Conservation (phyloP, 1,140 invertebrate genomes). For the Mya arenaria region DNA sequence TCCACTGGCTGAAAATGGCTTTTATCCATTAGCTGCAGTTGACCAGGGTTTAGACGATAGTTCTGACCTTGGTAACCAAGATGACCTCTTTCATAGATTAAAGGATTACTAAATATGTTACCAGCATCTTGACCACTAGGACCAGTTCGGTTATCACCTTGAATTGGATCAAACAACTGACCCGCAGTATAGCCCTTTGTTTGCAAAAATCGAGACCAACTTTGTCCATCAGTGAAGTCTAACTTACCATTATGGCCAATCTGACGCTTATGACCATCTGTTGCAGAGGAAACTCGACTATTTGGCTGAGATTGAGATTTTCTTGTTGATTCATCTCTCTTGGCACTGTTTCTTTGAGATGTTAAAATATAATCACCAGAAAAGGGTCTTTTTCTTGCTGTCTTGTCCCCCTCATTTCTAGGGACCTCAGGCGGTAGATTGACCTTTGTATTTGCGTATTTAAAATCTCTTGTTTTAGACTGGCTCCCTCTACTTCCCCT, state of each 20-base stretch:
- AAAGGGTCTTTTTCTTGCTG: slow-evolving; percentile 29
- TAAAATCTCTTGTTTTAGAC: slow-evolving; percentile 29
- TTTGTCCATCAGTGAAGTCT: slow-evolving; percentile 30
- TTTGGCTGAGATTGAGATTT: slow-evolving; percentile 48
- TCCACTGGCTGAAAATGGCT: neutral
- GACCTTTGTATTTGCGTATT: slow-evolving; percentile 46
- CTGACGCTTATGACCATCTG: slow-evolving; percentile 30
- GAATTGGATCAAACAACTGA: slow-evolving; percentile 18
- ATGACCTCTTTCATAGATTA: no score
- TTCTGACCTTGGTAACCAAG: no score
- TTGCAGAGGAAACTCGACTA: slow-evolving; percentile 47
- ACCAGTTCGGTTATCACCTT: neutral
- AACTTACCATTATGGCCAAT: slow-evolving; percentile 44
- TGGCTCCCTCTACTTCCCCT: slow-evolving; percentile 37
- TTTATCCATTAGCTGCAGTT: slow-evolving; percentile 44
- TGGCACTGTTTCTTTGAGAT: neutral
- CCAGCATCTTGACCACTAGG: no score
- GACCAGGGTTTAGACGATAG: slow-evolving; percentile 9
- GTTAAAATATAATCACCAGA: slow-evolving; percentile 46
- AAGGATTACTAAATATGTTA: no score
- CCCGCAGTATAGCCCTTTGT: slow-evolving; percentile 36
- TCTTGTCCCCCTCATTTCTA: slow-evolving; percentile 19
- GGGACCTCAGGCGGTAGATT: slow-evolving; percentile 25
- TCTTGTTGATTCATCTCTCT: slow-evolving; percentile 19
- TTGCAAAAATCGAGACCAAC: slow-evolving; percentile 39